Evolutionary conservation across 2,888 invertebrate species (phyloP), one percentile per base, ranked within the genome.

Genomic region (Nomada flava): DNA sequence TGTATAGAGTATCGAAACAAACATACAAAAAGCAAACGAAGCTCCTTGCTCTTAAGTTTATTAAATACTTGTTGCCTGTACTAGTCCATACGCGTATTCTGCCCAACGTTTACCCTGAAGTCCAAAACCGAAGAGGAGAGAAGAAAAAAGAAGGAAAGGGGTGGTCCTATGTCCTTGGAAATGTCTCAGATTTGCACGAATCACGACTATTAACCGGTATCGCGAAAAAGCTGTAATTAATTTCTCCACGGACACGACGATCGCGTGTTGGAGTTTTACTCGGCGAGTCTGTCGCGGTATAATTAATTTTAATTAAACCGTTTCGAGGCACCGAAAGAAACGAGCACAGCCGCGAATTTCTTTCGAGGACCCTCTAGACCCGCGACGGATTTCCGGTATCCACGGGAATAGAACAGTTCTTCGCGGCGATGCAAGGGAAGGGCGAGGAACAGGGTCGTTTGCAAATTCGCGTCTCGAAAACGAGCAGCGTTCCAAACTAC

Each of bases 381-480:
- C 47, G 47, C 47, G 10, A 2, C 47, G 47, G 13, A 47, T 47
- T 47, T 47, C 47, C 2, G 5, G 18, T 4, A 50, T 29, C 42
- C 42, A 2, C 55, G 23, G 15, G 7, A 44, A 57, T 55, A 42
- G 55, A 42, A 23, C 42, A 36, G 23, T 57, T 20, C 18, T 42
- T 55, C 23, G 11, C 7, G 23, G 13, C 36, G 36, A 36, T 36
- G 36, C 36, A 29, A 57, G 57, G 13, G 2, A 55, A 55, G 20
- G 20, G 13, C 18, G 42, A 42, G 10, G 64, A 11, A 15, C n/a
- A 26, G 29, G 53, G 52, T 76, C 69, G 79, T 76, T 76, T 57
- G 63, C 76, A 59, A 76, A 79, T 79, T 79, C 64, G 20, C 64
- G 64, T 59, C 53, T 67, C 50, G 71, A 52, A 77, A 62, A 60